These are phyloP conservation scores for Neolamprologus ventralis DNA, from an alignment of 2,113 vertebrate species.

Conservation along the genomic window DNA sequence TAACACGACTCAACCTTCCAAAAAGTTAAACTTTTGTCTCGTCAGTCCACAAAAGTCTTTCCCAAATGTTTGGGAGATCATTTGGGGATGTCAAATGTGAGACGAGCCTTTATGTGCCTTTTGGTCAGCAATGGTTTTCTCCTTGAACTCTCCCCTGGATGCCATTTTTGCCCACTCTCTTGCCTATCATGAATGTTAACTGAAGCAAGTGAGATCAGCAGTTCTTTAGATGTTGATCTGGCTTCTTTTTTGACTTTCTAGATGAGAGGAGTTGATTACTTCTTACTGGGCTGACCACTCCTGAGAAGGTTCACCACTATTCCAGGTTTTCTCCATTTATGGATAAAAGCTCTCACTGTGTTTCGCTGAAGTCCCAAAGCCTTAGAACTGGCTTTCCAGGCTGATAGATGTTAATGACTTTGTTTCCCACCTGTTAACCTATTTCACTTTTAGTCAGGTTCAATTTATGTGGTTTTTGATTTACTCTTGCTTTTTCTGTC, in stretches of 20 bases:
- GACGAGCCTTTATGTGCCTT: neutral
- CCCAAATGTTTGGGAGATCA: accelerated
- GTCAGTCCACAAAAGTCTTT: neutral
- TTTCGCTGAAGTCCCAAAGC: neutral
- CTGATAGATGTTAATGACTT: neutral
- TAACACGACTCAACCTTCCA: neutral
- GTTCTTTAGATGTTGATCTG: neutral
- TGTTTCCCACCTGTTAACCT: neutral
- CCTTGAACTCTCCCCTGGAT: neutral
- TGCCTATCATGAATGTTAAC: neutral
- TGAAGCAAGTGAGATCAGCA: neutral
- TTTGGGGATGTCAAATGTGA: neutral
- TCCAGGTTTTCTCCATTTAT: neutral
- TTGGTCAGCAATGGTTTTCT: neutral
- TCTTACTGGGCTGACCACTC: neutral
- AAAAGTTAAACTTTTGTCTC: neutral
- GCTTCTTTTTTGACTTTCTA: neutral
- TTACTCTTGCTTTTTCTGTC: neutral
- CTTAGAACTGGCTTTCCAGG: neutral
- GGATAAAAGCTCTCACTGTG: neutral
- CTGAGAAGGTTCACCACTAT: neutral
- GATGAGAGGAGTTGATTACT: neutral
- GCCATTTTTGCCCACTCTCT: neutral
- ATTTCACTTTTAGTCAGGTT: neutral
- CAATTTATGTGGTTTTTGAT: neutral